A percentile compares a stretch with the other conserved stretches of the same genome.
These are phyloP conservation scores for Parasteatoda lunata DNA, from an alignment of 2,888 invertebrate genomes.

Conservation along the genomic window DNA sequence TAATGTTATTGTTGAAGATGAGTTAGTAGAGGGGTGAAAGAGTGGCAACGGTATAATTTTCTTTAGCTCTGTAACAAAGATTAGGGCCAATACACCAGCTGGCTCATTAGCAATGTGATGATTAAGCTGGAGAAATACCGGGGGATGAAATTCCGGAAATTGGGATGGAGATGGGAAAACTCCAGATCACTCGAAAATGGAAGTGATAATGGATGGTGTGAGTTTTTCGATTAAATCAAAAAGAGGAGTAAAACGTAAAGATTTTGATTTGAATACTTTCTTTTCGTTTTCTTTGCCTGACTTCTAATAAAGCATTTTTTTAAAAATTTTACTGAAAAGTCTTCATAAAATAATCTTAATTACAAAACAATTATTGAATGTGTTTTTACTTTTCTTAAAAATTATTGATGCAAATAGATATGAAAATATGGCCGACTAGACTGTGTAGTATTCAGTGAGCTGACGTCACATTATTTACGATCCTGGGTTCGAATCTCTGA, in stretches of 20 bases:
- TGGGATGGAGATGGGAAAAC: slow-evolving; percentile 47
- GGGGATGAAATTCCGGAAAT: slow-evolving; percentile 35
- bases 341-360: too few species aligned
- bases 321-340: background rate
- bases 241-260: background rate
- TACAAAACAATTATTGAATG: too few species aligned
- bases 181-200: slow-evolving; percentile 52
- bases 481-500: too few species aligned
- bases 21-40: background rate
- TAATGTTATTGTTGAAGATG: slow-evolving; percentile 8
- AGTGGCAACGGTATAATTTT: slow-evolving; percentile 50
- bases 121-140: slow-evolving; percentile 28
- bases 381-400: too few species aligned
- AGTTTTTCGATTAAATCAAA: slow-evolving; percentile 54
- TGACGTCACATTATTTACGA: too few species aligned
- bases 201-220: slow-evolving; percentile 55
- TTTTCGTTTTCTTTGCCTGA: background rate
- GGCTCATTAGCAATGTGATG: slow-evolving; percentile 53
- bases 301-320: background rate
- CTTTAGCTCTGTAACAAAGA: slow-evolving; percentile 22
- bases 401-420: too few species aligned
- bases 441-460: too few species aligned
- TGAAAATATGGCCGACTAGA: too few species aligned
- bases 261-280: background rate
- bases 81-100: slow-evolving; percentile 57